These are phyloP conservation scores for Mugil cephalus DNA, from an alignment of 2,113 vertebrate species.

Conservation along the genomic window DNA sequence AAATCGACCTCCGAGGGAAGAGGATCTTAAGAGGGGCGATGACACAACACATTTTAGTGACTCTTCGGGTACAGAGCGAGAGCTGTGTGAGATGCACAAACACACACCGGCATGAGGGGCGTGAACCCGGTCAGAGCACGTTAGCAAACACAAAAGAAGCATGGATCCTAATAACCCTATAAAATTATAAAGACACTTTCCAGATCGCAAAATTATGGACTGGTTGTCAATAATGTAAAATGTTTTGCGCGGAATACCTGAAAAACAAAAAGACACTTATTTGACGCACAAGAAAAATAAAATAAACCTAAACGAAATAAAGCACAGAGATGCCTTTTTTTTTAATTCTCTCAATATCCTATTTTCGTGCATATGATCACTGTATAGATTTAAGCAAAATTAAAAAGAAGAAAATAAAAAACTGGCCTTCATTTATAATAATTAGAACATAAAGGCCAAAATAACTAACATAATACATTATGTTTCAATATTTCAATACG, in stretches of 20 bases:
- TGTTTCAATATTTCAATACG: too few relatives aligned
- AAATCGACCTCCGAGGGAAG: conserved; percentile 50
- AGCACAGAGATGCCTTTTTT: too few relatives aligned
- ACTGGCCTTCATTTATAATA: too few relatives aligned
- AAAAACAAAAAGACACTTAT: background rate
- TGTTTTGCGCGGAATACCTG: too few relatives aligned
- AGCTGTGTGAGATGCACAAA: conserved; percentile 7
- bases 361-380: too few relatives aligned
- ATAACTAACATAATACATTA: too few relatives aligned
- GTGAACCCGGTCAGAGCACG: conserved; percentile 24
- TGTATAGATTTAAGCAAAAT: too few relatives aligned
- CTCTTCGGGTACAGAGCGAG: conserved; percentile 23
- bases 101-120: background rate
- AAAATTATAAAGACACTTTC: background rate
- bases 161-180: background rate
- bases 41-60: conserved; percentile 75
- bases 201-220: background rate
- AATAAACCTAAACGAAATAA: too few relatives aligned
- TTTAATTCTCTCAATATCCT: too few relatives aligned
- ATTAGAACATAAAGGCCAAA: too few relatives aligned
- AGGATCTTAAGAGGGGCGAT: conserved; percentile 54
- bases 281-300: conserved; percentile 19
- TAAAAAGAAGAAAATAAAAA: too few relatives aligned
- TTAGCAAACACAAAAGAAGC: background rate
- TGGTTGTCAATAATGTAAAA: background rate